These are phyloP conservation scores for Sprattus sprattus DNA, from an alignment of 2,113 vertebrate species.

Conservation along the genomic window DNA sequence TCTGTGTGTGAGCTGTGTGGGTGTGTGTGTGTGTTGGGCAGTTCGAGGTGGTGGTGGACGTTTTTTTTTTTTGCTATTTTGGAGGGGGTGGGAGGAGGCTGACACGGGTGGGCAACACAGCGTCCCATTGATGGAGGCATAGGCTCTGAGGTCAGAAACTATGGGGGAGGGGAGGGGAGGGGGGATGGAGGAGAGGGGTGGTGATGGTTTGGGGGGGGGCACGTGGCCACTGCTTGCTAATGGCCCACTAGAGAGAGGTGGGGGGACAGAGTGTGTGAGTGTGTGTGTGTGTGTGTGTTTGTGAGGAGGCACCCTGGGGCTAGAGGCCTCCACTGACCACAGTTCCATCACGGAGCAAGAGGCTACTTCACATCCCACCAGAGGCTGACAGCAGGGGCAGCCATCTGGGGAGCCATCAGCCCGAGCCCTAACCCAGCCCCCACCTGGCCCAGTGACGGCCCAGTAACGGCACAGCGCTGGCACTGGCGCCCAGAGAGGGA, in stretches of 20 bases:
- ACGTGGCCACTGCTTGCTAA: slow-evolving; percentile 3
- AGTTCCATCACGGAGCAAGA: slow-evolving; percentile 36
- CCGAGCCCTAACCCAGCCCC: not conserved
- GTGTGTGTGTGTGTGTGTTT: not conserved
- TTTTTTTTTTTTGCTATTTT: not conserved
- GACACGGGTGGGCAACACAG: slow-evolving; percentile 40
- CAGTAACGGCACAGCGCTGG: not conserved
- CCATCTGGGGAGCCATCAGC: not conserved
- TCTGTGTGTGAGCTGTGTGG: slow-evolving; percentile 22
- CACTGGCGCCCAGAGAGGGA: not conserved
- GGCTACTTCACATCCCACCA: slow-evolving; percentile 17
- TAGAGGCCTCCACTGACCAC: slow-evolving; percentile 31
- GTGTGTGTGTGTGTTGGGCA: slow-evolving; percentile 22
- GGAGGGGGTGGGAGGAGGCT: slow-evolving; percentile 1
- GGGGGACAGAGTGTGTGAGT: not conserved
- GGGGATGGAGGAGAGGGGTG: slow-evolving; percentile 24
- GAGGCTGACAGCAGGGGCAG: not conserved
- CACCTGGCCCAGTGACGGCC: not conserved
- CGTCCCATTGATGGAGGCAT: slow-evolving; percentile 38
- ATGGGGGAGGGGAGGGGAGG: slow-evolving; percentile 22
- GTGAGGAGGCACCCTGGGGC: not conserved
- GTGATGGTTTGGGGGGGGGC: slow-evolving; percentile 36
- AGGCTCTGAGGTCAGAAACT: slow-evolving; percentile 35
- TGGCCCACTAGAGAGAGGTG: not conserved
- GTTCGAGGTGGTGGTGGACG: slow-evolving; percentile 4